These are phyloP conservation scores for Xylocampa areola DNA, from an alignment of 2,888 invertebrate genomes.

Conservation along the genomic window DNA sequence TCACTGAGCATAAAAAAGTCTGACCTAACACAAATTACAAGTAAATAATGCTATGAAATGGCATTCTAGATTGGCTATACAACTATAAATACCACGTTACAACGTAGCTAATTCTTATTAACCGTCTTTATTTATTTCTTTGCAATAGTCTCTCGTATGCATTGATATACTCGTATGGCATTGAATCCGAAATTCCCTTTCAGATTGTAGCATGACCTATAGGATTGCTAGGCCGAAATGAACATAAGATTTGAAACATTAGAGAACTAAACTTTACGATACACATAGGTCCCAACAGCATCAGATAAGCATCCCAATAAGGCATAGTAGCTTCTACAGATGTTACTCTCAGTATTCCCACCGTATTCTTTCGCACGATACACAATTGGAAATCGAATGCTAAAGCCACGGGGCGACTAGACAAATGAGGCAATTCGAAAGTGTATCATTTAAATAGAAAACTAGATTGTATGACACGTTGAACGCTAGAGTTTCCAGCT, in stretches of 20 bases:
- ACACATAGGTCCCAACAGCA: constrained; percentile 25
- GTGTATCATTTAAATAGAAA: constrained; percentile 73
- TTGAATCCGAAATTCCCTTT: no score
- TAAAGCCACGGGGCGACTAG: constrained; percentile 57
- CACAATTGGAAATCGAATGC: constrained; percentile 63
- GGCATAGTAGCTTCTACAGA: constrained; percentile 52
- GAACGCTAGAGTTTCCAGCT: constrained; percentile 48
- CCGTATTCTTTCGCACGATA: constrained; percentile 52
- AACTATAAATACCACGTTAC: no score
- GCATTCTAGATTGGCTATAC: no score
- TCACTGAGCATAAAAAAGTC: no score
- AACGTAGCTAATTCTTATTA: no score
- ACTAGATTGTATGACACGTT: constrained; percentile 67
- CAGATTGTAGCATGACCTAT: no score
- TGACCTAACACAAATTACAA: no score
- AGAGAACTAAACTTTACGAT: constrained; percentile 24
- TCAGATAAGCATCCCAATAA: constrained; percentile 46
- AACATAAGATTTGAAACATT: constrained; percentile 20
- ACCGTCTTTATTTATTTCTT: no score
- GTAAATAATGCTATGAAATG: no score
- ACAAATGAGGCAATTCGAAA: constrained; percentile 71
- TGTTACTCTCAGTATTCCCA: constrained; percentile 48
- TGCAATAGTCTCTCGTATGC: no score
- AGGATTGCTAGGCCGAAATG: constrained; percentile 3
- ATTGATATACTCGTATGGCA: no score